Conservation (phyloP, 2,113 vertebrate species). For the Menura novaehollandiae region DNA sequence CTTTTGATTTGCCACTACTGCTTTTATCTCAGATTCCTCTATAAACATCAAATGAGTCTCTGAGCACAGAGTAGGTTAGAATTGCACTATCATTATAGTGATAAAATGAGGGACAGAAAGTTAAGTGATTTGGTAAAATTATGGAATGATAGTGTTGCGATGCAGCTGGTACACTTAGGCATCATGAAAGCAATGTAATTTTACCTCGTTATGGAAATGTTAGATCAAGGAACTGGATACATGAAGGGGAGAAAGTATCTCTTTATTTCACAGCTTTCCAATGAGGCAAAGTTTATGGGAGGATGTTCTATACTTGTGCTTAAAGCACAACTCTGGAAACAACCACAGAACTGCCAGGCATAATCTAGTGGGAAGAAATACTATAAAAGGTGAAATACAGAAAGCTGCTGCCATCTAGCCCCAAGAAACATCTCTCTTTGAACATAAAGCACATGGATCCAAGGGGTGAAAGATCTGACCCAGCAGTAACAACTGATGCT, state of each 20-base stretch:
- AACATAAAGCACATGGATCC: neutral
- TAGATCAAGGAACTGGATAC: neutral
- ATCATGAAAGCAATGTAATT: neutral
- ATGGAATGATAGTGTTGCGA: neutral
- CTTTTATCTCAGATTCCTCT: neutral
- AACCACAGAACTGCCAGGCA: neutral
- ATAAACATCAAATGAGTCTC: neutral
- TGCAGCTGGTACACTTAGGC: neutral
- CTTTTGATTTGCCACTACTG: slow-evolving; percentile 7
- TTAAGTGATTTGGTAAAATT: neutral
- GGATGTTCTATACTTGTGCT: neutral
- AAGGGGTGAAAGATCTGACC: neutral
- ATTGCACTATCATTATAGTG: neutral
- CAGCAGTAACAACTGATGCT: neutral
- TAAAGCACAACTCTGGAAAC: neutral
- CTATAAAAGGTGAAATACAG: neutral
- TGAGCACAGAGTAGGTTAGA: neutral
- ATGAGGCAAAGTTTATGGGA: neutral
- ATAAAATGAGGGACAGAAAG: neutral
- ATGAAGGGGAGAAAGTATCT: neutral
- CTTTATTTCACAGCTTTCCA: neutral
- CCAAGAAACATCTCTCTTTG: neutral
- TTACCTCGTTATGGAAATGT: neutral
- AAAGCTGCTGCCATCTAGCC: neutral
- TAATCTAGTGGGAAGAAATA: neutral